Base-by-base conservation (phyloP, 1,140 invertebrate species). In the Hyphantria cunea region DNA sequence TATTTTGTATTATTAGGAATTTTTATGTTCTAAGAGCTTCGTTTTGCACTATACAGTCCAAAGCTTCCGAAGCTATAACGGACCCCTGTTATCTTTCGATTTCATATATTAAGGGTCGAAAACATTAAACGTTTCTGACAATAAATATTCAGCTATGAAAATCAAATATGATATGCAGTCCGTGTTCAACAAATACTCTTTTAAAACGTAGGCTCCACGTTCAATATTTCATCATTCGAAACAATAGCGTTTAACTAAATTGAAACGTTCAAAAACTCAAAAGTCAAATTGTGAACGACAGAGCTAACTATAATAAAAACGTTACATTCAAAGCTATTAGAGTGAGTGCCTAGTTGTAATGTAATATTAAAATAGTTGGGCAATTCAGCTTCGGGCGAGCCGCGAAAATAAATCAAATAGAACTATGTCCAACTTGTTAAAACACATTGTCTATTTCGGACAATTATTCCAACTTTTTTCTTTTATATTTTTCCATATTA, bases 301-400 rank as follows among this genome's bases (percentile, higher is more conserved):
- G 42, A 56, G 11, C 55, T 39, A 74, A 75, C 67, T 81, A 74
- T 69, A 74, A 81, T 75, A 79, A 81, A 80, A 79, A 74, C 67
- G 54, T 73, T 63, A 66, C 64, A 76, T 74, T 65, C 63, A 68
- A 75, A 84, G 68, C 78, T 80, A 84, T 82, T 80, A 82, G 68
- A 74, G 44, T 54, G 71, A 76, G 73, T 76, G 67, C 69, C 72
- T 71, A 74, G 73, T 74, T 55, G 70, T 76, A 81, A 83, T 81
- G 61, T 74, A 83, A 80, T 83, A 83, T 83, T 80, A 83, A 83
- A 81, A 81, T 76, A 77, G 74, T 76, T 75, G 52, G n/a, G 50
- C 45, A 44, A 7, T 37, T 17, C 61, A 13, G 66, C 60, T 64
- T 58, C 66, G 54, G 63, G 59, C 56, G 67, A 47, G 67, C 44